Conservation (phyloP, 2,888 invertebrate genomes). For the Cremastinae sp. region DNA sequence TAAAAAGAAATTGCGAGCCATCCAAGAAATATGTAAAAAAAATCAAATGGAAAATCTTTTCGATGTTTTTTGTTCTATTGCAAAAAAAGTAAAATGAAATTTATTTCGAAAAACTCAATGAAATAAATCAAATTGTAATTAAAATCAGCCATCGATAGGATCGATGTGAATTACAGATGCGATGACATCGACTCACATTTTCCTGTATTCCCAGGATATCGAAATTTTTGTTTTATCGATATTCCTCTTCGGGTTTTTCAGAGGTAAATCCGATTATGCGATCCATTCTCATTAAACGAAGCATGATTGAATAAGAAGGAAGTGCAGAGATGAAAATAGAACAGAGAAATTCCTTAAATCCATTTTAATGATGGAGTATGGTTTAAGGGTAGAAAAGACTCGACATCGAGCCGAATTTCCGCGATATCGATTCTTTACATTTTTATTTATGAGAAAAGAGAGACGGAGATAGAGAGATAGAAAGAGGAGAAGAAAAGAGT, state of each 20-base stretch:
- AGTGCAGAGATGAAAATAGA: conserved; percentile 12
- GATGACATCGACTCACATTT: too few species aligned
- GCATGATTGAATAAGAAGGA: conserved; percentile 58
- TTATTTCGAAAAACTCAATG: too few species aligned
- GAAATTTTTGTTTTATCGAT: conserved; percentile 20
- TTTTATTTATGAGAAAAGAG: conserved; percentile 49
- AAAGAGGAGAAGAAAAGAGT: conserved; percentile 3
- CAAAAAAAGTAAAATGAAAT: too few species aligned
- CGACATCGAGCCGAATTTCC: conserved; percentile 18
- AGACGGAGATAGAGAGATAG: too few species aligned
- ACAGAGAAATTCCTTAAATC: conserved; percentile 29
- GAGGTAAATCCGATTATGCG: conserved; percentile 55
- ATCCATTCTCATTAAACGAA: conserved; percentile 58
- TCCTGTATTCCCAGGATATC: too few species aligned
- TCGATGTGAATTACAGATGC: too few species aligned
- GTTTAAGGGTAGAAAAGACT: not conserved
- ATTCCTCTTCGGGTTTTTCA: conserved; percentile 32
- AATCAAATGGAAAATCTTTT: too few species aligned
- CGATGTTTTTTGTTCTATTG: too few species aligned
- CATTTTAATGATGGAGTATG: conserved; percentile 44
- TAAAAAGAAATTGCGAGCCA: not conserved
- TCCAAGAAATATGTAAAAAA: not conserved
- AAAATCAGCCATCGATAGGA: too few species aligned
- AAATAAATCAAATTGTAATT: too few species aligned
- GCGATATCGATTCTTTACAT: conserved; percentile 48